Evolutionary conservation across 2,113 vertebrate species (phyloP).

Genomic region (Damaliscus lunatus): DNA sequence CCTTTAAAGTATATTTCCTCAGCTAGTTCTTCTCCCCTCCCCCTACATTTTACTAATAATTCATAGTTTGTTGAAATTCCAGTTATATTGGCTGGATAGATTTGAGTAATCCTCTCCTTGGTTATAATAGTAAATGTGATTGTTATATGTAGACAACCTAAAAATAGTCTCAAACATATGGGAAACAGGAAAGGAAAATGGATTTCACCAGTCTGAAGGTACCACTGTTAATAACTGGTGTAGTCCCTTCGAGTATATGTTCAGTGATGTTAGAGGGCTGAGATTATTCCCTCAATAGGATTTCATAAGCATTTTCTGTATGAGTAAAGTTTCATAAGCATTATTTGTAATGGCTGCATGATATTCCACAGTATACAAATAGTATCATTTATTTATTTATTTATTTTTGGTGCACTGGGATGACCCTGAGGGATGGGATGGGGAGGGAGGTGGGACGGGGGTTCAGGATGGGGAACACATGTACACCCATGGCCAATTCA

Average conservation of each 20-base stretch:
- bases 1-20: neutral
- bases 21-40: neutral
- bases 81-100: neutral
- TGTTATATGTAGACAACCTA: neutral
- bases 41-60: neutral
- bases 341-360: neutral
- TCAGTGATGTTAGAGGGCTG: neutral
- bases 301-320: conserved; percentile 12
- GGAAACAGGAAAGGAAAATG: neutral
- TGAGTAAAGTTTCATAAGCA: conserved; percentile 7
- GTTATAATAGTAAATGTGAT: neutral
- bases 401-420: neutral
- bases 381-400: conserved; percentile 35
- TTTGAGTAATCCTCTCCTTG: neutral
- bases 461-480: neutral
- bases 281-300: neutral
- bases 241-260: neutral
- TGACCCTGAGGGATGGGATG: neutral
- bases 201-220: neutral
- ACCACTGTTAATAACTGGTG: neutral
- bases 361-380: neutral
- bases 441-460: neutral
- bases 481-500: neutral
- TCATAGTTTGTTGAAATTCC: neutral
- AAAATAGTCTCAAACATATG: neutral